Base-by-base conservation (phyloP, 2,888 invertebrate genomes). In the Melanchra persicariae region DNA sequence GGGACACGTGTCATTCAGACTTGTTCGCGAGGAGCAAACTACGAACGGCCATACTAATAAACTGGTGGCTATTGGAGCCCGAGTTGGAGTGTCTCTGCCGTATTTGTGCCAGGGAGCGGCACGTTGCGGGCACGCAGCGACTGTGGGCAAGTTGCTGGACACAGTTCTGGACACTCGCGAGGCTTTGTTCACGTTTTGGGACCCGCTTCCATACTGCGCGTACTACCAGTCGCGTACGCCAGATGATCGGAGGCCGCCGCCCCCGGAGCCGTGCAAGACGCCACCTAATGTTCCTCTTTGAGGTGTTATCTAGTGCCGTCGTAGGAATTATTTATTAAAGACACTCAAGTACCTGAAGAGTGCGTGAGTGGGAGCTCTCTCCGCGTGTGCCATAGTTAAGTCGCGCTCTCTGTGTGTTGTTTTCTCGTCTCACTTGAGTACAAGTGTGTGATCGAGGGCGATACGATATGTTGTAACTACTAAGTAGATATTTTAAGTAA, bases 121-220 rank as follows among this genome's bases (percentile, higher is more conserved):
- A 59, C 96, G 97, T 84, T 97, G 96, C 92, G 96, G 97, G 84
- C 96, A 97, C 79, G 96, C 97, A 61, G 96, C 96, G 1, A 94
- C 97, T 5, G 96, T 97, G 8, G 96, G 96, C 26, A 96, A 97
- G 87, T 89, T 97, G 60, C 93, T 97, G 84, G 97, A 97, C 51
- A 97, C 97, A 0, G 97, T 98, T 49, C 90, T 98, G 82, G 98
- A 98, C 87, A 98, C 98, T 83, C 96, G 98, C 52, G 98, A 98
- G 89, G 98, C 98, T 0, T 93, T 98, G 1, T 98, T 98, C 88
- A 97, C 97, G 8, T 97, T 97, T 87, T 98, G 98, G 98, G 98
- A 98, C 89, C 98, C 98, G 8, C 90, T 98, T 85, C 98, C 98
- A 0, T 98, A 98, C 89, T 98, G 98, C 88, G 98, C 98, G 4